Evolutionary conservation across 2,888 invertebrate species (phyloP).

Genomic region (Apamea anceps): DNA sequence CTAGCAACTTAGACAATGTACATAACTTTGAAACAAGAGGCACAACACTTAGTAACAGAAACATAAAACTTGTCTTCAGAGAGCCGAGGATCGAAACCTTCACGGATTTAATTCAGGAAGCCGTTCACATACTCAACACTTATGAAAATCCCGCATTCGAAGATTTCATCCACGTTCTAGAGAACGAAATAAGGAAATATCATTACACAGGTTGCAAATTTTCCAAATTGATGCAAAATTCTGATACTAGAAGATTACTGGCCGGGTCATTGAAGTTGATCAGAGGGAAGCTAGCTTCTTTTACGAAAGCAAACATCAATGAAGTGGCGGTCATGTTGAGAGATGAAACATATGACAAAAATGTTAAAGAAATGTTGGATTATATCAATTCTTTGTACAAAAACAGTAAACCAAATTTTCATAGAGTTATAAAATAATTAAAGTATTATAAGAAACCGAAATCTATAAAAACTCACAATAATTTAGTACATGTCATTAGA

Average conservation of each 20-base stretch:
- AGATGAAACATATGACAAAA: conserved; percentile 46
- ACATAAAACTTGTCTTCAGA: not conserved
- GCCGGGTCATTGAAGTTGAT: conserved; percentile 63
- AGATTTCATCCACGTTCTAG: conserved; percentile 65
- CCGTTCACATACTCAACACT: conserved; percentile 61
- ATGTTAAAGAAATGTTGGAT: conserved; percentile 58
- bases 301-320: conserved; percentile 65
- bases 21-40: not conserved
- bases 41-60: not conserved
- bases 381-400: conserved; percentile 75
- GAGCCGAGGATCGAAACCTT: conserved; percentile 57
- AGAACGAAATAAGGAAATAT: conserved; percentile 72
- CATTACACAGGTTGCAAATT: conserved; percentile 73
- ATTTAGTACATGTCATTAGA: conserved; percentile 68
- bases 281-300: conserved; percentile 53
- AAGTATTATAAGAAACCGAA: conserved; percentile 64
- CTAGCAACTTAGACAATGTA: not conserved
- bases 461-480: conserved; percentile 57
- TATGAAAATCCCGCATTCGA: conserved; percentile 73
- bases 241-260: conserved; percentile 64
- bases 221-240: conserved; percentile 68
- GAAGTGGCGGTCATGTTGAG: conserved; percentile 47
- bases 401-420: conserved; percentile 60
- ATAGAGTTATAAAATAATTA: conserved; percentile 66
- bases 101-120: conserved; percentile 72